Conservation (phyloP, 1,140 invertebrate genomes). For the Listronotus oregonensis region DNA sequence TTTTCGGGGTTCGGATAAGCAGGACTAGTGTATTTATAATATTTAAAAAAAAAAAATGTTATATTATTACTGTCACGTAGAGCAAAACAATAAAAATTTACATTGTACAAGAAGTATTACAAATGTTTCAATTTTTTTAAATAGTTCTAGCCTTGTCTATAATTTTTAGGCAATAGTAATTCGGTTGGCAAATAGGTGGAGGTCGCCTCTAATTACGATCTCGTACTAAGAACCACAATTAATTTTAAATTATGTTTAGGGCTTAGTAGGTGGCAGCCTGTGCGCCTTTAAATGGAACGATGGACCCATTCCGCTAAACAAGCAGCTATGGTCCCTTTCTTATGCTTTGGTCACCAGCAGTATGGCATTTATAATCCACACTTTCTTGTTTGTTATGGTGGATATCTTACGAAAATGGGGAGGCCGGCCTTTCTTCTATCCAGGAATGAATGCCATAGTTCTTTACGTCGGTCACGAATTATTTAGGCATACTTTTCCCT, state of each 20-base stretch:
- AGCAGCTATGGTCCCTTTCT: conserved; percentile 91
- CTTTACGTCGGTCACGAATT: conserved; percentile 85
- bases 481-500: conserved; percentile 80
- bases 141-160: too few relatives aligned
- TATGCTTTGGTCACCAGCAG: conserved; percentile 80
- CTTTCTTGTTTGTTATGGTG: conserved; percentile 77
- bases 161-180: too few relatives aligned
- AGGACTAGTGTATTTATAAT: too few relatives aligned
- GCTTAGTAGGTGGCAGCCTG: conserved; percentile 71
- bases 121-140: too few relatives aligned
- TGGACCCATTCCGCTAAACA: conserved; percentile 88
- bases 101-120: too few relatives aligned
- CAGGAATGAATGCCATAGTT: conserved; percentile 88
- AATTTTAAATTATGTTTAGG: conserved; percentile 49
- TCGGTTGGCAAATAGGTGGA: too few relatives aligned
- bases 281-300: conserved; percentile 76
- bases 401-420: conserved; percentile 79
- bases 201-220: too few relatives aligned
- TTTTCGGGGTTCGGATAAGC: too few relatives aligned
- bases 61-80: too few relatives aligned
- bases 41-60: too few relatives aligned
- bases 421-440: conserved; percentile 79
- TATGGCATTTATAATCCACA: conserved; percentile 74
- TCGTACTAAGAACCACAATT: too few relatives aligned
- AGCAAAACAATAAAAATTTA: too few relatives aligned